Evolutionary conservation across 2,888 invertebrate species (phyloP).

Genomic region (Gnatocerus cornutus): DNA sequence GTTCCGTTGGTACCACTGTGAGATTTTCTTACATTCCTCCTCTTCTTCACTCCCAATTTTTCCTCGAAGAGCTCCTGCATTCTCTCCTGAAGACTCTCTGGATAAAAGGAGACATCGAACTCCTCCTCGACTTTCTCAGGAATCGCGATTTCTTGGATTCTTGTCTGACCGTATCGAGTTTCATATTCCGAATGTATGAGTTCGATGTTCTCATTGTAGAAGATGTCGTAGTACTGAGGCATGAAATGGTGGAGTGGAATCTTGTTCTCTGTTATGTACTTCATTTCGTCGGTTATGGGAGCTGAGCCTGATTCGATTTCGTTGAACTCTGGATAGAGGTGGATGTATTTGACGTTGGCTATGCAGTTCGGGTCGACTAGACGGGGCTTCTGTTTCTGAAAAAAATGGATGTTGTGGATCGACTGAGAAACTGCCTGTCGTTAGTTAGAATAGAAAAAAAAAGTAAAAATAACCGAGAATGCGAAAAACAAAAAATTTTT

Average conservation of each 20-base stretch:
- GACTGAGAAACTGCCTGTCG: too few relatives aligned
- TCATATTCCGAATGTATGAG: neutral
- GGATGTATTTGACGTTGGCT: slow-evolving; percentile 65
- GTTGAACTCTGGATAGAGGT: slow-evolving; percentile 74
- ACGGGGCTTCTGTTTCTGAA: slow-evolving; percentile 13
- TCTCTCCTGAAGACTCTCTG: slow-evolving; percentile 18
- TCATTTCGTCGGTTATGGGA: slow-evolving; percentile 60
- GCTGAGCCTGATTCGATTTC: slow-evolving; percentile 73
- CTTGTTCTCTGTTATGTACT: slow-evolving; percentile 49
- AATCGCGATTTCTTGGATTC: neutral
- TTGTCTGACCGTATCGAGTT: neutral
- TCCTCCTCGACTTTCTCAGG: neutral
- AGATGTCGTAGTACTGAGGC: slow-evolving; percentile 55
- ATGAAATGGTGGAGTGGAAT: slow-evolving; percentile 51
- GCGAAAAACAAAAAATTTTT: too few relatives aligned
- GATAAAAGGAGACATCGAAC: slow-evolving; percentile 39
- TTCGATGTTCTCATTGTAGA: slow-evolving; percentile 28
- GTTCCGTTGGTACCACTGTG: neutral
- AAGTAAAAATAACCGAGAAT: too few relatives aligned
- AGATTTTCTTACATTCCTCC: neutral
- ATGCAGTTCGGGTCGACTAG: slow-evolving; percentile 44
- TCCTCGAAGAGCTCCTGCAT: slow-evolving; percentile 11
- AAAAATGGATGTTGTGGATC: too few relatives aligned
- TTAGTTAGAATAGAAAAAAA: too few relatives aligned
- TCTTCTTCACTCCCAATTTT: neutral